These are phyloP conservation scores for Rhopalosiphum padi DNA, from an alignment of 1,140 invertebrate species.

Conservation along the genomic window DNA sequence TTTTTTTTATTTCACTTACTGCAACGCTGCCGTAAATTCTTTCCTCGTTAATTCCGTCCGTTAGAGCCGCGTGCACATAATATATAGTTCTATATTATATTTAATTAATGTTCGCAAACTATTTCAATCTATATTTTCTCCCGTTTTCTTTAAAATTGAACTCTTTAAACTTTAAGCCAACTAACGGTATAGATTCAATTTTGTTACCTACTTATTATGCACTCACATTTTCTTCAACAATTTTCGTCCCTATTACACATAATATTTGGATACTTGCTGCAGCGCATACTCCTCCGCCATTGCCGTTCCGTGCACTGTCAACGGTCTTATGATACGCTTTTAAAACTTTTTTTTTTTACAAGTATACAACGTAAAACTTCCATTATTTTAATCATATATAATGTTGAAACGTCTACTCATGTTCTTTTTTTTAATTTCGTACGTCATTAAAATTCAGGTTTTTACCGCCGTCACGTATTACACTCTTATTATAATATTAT, in stretches of 20 bases:
- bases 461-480: neutral
- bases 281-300: neutral
- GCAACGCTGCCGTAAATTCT: neutral
- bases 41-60: neutral
- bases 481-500: neutral
- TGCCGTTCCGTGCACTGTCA: neutral
- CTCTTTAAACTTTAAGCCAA: neutral
- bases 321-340: neutral
- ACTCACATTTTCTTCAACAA: neutral
- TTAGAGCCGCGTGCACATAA: neutral
- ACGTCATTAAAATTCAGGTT: neutral
- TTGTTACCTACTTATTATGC: neutral
- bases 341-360: neutral
- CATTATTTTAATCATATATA: slow-evolving; percentile 11
- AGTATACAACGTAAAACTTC: neutral
- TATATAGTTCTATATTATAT: neutral
- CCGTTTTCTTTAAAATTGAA: neutral
- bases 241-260: neutral
- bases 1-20: neutral
- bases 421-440: neutral
- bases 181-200: neutral
- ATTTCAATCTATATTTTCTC: slow-evolving; percentile 16
- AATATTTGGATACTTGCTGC: neutral
- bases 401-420: neutral
- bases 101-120: neutral